phyloP scores from a whole-genome alignment of 2,888 invertebrate species.

The Spodoptera picta region DNA sequence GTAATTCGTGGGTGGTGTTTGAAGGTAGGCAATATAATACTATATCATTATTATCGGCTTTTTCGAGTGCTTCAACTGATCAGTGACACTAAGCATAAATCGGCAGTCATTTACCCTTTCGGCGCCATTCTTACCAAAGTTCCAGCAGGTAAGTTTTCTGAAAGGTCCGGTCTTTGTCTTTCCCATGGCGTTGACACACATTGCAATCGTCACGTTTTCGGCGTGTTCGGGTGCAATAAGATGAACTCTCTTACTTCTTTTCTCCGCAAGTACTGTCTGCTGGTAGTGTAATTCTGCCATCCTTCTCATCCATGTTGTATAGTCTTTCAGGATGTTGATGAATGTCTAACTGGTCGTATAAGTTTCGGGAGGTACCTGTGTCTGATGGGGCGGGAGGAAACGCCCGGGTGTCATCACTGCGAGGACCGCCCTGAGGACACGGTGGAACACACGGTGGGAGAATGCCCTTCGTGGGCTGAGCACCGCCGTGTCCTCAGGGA shows the following conservation, averaged over 20 bases:
- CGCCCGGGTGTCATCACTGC: no score
- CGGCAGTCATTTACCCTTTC: no score
- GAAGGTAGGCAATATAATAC: neutral
- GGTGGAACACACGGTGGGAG: no score
- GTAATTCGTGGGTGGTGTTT: slow-evolving; percentile 4
- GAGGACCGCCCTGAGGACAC: no score
- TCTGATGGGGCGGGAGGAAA: no score
- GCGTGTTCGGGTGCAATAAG: slow-evolving; percentile 44
- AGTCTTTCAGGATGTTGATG: slow-evolving; percentile 35
- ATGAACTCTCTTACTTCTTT: slow-evolving; percentile 48
- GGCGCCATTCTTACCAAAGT: no score
- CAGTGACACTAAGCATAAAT: neutral
- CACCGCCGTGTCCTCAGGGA: no score
- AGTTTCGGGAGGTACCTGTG: no score
- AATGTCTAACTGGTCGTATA: slow-evolving; percentile 39
- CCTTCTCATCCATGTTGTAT: slow-evolving; percentile 51
- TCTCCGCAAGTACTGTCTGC: slow-evolving; percentile 43
- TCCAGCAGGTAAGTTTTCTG: no score
- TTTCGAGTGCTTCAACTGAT: neutral
- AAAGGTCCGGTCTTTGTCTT: no score
- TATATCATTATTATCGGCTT: neutral
- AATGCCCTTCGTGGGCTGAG: no score
- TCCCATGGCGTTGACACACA: slow-evolving; percentile 35
- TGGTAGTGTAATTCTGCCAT: slow-evolving; percentile 44
- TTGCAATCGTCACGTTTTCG: slow-evolving; percentile 51